Percentiles rank a stretch among this genome's conserved stretches.
Evolutionary conservation across 2,797 vertebrate genomes (phyloP).

Genomic region (Masticophis lateralis): DNA sequence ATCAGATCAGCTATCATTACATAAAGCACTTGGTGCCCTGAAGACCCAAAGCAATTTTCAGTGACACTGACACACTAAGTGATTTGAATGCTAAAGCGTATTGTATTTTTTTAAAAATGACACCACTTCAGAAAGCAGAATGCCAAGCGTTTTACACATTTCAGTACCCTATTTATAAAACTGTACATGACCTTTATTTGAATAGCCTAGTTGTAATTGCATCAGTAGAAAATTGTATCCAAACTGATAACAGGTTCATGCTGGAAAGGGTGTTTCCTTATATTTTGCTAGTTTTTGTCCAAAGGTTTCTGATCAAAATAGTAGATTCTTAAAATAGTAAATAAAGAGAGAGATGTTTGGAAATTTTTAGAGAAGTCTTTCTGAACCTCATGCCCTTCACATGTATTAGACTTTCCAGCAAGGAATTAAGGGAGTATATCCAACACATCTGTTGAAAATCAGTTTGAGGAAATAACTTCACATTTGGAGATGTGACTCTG

Average conservation of each 20-base stretch:
- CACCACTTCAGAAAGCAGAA: slow-evolving; percentile 15
- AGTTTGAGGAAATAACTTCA: background rate
- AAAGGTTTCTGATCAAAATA: background rate
- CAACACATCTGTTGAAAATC: background rate
- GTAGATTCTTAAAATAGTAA: background rate
- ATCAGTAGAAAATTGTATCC: slow-evolving; percentile 43
- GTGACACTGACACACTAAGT: slow-evolving; percentile 41
- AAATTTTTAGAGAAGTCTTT: background rate
- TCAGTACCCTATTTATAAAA: slow-evolving; percentile 37
- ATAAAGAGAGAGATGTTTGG: background rate
- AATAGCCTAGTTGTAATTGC: slow-evolving; percentile 47
- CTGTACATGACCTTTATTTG: slow-evolving; percentile 50
- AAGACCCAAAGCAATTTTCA: slow-evolving; percentile 56
- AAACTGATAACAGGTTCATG: slow-evolving; percentile 39
- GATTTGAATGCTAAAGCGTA: slow-evolving; percentile 25
- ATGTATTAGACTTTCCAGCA: background rate
- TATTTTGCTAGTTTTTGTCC: background rate
- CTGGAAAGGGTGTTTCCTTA: slow-evolving; percentile 17
- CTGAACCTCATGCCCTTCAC: background rate
- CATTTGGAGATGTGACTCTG: background rate
- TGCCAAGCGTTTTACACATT: slow-evolving; percentile 26
- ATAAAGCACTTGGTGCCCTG: slow-evolving; percentile 55
- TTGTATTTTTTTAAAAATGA: slow-evolving; percentile 22
- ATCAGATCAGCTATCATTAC: slow-evolving; percentile 47
- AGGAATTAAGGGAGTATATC: background rate